phyloP scores from a whole-genome alignment of 2,797 vertebrate genomes.

The Acanthurus lineatus region DNA sequence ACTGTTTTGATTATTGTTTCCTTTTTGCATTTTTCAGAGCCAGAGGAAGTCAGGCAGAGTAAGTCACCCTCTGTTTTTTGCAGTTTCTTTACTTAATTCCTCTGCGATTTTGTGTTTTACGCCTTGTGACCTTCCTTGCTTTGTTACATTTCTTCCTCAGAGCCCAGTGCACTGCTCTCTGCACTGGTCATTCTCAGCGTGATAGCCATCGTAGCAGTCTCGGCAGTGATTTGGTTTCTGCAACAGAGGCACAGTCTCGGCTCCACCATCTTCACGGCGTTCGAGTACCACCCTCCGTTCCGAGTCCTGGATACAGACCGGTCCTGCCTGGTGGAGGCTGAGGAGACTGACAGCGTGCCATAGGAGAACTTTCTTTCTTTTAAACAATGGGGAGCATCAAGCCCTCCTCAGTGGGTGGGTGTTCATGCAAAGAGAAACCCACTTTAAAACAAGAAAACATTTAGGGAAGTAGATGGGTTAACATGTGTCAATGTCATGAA shows the following conservation, averaged over 20 bases:
- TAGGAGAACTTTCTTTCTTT: constrained; percentile 53
- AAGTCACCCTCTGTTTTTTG: constrained; percentile 58
- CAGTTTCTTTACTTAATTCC: constrained; percentile 39
- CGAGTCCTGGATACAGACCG: constrained; percentile 84
- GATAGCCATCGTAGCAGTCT: constrained; percentile 84
- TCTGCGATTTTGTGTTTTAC: constrained; percentile 29
- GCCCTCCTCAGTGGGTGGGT: constrained; percentile 19
- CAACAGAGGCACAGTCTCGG: constrained; percentile 81
- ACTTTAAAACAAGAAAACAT: constrained; percentile 10
- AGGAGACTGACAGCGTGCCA: constrained; percentile 85
- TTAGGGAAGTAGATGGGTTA: constrained; percentile 24
- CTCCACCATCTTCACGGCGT: constrained; percentile 78
- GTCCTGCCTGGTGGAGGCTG: constrained; percentile 87
- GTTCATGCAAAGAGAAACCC: constrained; percentile 30
- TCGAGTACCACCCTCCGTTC: constrained; percentile 85
- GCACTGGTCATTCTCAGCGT: constrained; percentile 87
- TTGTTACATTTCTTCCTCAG: constrained; percentile 71
- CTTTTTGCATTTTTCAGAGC: constrained; percentile 59
- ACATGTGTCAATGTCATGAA: neutral
- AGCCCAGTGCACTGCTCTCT: constrained; percentile 74
- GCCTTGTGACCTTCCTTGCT: constrained; percentile 51
- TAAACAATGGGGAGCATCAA: constrained; percentile 6
- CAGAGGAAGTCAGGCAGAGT: constrained; percentile 68
- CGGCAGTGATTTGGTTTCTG: constrained; percentile 87
- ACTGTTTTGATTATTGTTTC: constrained; percentile 18